Percentiles rank a stretch among this genome's conserved stretches.
These are phyloP conservation scores for Brachionus rotundiformis DNA, from an alignment of 1,140 invertebrate genomes.

Conservation along the genomic window DNA sequence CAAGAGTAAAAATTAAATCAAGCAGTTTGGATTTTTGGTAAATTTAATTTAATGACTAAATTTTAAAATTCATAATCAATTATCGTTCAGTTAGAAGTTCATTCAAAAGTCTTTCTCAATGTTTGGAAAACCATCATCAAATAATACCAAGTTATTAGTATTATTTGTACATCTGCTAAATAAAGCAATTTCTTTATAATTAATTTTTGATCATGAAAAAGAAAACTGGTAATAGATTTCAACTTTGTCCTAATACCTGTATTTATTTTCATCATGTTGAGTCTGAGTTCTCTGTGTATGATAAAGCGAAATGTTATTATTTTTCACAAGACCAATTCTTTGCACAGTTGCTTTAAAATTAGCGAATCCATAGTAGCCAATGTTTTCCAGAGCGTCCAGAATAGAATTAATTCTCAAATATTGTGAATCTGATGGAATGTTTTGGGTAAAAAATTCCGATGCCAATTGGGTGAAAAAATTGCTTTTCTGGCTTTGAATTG, in stretches of 20 bases:
- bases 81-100: too few relatives aligned
- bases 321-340: constrained; percentile 30
- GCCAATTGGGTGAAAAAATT: constrained; percentile 37
- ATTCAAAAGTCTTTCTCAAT: too few relatives aligned
- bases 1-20: neutral
- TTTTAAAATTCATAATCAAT: too few relatives aligned
- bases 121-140: too few relatives aligned
- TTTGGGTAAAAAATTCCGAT: neutral
- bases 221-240: too few relatives aligned
- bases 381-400: constrained; percentile 26
- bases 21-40: neutral
- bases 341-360: constrained; percentile 30
- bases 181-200: neutral
- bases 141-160: too few relatives aligned
- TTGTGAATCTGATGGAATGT: neutral
- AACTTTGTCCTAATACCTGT: too few relatives aligned
- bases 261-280: neutral
- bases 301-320: neutral
- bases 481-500: neutral
- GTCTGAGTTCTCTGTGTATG: constrained; percentile 22
- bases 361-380: constrained; percentile 36
- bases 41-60: too few relatives aligned
- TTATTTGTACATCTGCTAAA: too few relatives aligned
- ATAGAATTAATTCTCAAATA: constrained; percentile 48
- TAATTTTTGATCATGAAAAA: neutral